Base-by-base conservation (phyloP, 1,140 invertebrate genomes). In the Drosophila novamexicana region DNA sequence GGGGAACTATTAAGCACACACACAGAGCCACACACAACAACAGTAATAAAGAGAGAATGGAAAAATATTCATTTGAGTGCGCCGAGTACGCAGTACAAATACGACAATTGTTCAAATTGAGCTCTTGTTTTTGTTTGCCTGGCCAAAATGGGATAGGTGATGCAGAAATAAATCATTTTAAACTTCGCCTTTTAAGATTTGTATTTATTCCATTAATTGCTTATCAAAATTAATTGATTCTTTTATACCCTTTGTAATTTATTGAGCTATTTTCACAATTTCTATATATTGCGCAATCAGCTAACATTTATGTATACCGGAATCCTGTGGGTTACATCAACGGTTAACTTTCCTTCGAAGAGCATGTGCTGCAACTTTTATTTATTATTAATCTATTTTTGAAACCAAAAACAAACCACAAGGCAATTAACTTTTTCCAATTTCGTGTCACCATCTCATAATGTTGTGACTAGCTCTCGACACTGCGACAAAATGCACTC, bases 1-100 rank as follows among this genome's bases (percentile, higher is more conserved):
- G 58, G 88, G 86, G 77, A 90, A 90, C 88, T 90, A 90, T 90
- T 90, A 85, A 90, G 81, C 85, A 72, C 75, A 70, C 67, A 71
- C 22, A 29, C 22, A 81, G 71, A 83, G 70, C 67, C 57, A 59
- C 22, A 75, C 45, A 75, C 61, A 65, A 84, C 78, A 83, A 74
- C 75, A 64, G 57, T 47, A 18, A 59, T 39, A 75, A 42, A 59
- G 65, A 44, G 75, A 71, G 61, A 47, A 49, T 12, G 10, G 2
- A 32, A 52, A 8, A 62, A 68, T 56, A 82, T 75, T 68, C 67
- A 82, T 79, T 74, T 77, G 68, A 71, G 75, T 77, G 71, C 49
- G 39, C 12, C 47, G 50, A 65, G 58, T 49, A 49, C 40, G 53
- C 58, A 57, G 14, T 47, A 53, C 64, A 64, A 69, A 68, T 36